Percentiles rank a stretch among this genome's conserved stretches.
These are phyloP conservation scores for Fabriciana adippe DNA, from an alignment of 2,888 invertebrate species.

Conservation along the genomic window DNA sequence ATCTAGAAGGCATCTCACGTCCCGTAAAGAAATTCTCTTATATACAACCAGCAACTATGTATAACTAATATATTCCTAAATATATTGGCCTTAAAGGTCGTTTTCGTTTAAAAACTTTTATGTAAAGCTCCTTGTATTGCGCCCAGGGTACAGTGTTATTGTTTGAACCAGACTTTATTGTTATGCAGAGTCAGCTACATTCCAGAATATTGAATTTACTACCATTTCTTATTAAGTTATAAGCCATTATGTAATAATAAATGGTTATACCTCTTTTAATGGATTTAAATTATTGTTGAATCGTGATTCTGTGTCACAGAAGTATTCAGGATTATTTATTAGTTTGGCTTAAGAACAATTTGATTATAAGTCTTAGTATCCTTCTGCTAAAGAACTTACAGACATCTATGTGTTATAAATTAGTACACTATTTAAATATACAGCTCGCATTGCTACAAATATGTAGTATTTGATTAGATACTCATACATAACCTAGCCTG, in stretches of 20 bases:
- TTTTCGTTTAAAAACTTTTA: background rate
- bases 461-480: too few species aligned
- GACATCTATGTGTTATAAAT: too few species aligned
- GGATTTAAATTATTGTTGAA: conserved; percentile 6
- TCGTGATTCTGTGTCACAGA: conserved; percentile 8
- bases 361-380: too few species aligned
- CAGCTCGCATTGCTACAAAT: too few species aligned
- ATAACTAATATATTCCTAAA: conserved; percentile 1
- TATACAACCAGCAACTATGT: background rate
- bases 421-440: too few species aligned
- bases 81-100: background rate
- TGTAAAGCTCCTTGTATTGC: background rate
- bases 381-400: too few species aligned
- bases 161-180: conserved; percentile 43
- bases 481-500: too few species aligned
- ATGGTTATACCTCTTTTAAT: conserved; percentile 9
- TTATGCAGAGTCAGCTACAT: conserved; percentile 45
- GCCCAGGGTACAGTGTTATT: conserved; percentile 41
- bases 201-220: conserved; percentile 44
- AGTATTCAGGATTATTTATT: background rate
- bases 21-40: conserved; percentile 42
- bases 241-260: conserved; percentile 34
- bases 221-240: conserved; percentile 39
- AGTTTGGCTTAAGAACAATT: background rate
- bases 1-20: conserved; percentile 45